Evolutionary conservation across 1,140 invertebrate genomes (phyloP), one percentile per base, ranked within the genome.

Genomic region (Venturia canescens): DNA sequence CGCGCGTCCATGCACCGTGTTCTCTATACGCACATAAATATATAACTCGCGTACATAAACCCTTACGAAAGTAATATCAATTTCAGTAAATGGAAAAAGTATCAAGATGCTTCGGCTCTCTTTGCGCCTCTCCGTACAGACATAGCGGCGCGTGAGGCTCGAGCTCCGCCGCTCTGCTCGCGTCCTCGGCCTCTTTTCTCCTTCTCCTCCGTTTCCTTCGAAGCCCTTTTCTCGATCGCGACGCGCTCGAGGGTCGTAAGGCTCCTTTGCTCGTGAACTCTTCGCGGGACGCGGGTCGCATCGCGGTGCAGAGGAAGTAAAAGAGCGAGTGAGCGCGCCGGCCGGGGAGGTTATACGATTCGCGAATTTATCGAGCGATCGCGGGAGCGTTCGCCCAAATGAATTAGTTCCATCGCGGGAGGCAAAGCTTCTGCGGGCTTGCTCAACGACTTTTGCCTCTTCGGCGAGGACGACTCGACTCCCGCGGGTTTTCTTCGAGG

Each of bases 21-120:
- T 21, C 21, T 60, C 34, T 78, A 53, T 78, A 26, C 27, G 23
- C 27, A 1, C 27, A 63, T 63, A 63, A 23, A 53, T 53, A 53
- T 53, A 53, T 53, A 53, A 44, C 38, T 5, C 13, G 69, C 13
- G 69, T 81, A 80, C 80, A 84, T 74, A 83, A 66, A 79, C 80
- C 82, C 83, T 82, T 82, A 82, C 82, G 75, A 82, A 88, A 87
- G 86, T 87, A 90, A 90, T 90, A 89, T 90, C 88, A 89, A 89
- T 90, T 90, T 88, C 85, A 87, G 86, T 86, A 89, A 88, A 88
- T 89, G 87, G 89, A 87, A 89, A 89, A 90, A 88, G 87, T 89
- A 90, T 89, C 85, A 87, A 86, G 84, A 88, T 88, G 85, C 84
- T 76, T 72, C 34, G 57, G 29, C 69, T 80, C 50, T 66, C 69